phyloP scores from a whole-genome alignment of 2,113 vertebrate species.

The Syrmaticus mikado region DNA sequence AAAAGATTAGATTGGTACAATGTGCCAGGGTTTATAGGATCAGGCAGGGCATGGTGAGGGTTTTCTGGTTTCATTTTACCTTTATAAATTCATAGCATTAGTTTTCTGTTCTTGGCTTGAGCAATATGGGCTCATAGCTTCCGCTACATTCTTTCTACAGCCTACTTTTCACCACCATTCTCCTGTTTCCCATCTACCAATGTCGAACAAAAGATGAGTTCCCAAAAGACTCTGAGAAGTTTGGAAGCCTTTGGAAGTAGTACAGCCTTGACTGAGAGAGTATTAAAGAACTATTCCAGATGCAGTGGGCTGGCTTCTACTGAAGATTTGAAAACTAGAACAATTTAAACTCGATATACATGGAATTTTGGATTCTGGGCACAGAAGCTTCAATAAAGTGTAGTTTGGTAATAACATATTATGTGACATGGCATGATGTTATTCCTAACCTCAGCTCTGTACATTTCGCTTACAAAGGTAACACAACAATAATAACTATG shows the following conservation, averaged over 20 bases:
- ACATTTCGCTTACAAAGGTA: background rate
- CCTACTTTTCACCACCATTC: background rate
- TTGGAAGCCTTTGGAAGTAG: background rate
- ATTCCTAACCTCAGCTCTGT: background rate
- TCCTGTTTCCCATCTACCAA: background rate
- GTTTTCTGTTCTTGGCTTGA: background rate
- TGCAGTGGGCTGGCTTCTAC: background rate
- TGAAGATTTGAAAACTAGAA: background rate
- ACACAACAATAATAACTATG: background rate
- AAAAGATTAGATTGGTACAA: constrained; percentile 17
- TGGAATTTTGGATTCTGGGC: background rate
- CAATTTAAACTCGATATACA: background rate
- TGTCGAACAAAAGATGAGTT: background rate
- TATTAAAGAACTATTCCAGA: background rate
- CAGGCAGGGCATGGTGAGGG: background rate
- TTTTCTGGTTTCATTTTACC: constrained; percentile 21
- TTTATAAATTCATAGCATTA: constrained; percentile 8
- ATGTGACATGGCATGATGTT: background rate
- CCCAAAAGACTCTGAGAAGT: background rate
- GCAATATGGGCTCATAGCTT: background rate
- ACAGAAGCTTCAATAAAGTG: background rate
- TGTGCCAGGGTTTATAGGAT: constrained; percentile 27
- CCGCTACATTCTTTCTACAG: background rate
- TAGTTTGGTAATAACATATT: background rate
- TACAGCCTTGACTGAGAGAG: background rate